phyloP scores from a whole-genome alignment of 2,113 vertebrate genomes.

The Montifringilla adamsi region DNA sequence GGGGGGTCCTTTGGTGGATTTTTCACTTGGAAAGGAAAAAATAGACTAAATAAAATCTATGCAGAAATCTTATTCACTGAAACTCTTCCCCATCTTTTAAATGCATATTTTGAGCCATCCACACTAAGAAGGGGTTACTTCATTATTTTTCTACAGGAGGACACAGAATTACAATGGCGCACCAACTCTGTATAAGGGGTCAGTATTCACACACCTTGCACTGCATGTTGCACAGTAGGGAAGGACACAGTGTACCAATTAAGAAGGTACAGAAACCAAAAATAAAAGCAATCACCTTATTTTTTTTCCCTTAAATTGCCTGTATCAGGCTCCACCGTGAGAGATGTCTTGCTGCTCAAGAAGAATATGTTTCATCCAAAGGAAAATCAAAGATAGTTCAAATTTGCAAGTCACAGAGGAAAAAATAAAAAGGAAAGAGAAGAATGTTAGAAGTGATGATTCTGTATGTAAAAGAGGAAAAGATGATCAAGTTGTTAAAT shows the following conservation, averaged over 20 bases:
- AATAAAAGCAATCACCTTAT: neutral
- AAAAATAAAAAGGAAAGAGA: neutral
- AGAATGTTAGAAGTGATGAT: neutral
- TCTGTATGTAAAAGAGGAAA: neutral
- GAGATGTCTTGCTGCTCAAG: neutral
- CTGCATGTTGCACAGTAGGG: neutral
- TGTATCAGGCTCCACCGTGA: neutral
- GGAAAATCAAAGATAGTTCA: neutral
- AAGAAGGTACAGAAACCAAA: neutral
- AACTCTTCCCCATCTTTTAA: neutral
- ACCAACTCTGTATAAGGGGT: neutral
- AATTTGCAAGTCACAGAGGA: neutral
- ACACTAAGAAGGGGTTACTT: neutral
- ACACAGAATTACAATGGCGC: neutral
- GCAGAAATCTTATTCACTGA: neutral
- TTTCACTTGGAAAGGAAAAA: neutral
- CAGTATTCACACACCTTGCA: neutral
- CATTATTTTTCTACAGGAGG: neutral
- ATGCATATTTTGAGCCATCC: neutral
- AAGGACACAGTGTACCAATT: neutral
- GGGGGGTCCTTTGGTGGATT: neutral
- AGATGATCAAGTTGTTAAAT: neutral
- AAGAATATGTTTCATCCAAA: neutral
- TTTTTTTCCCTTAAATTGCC: neutral
- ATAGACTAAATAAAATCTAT: neutral